Percentiles rank a stretch among this genome's conserved stretches.
These are phyloP conservation scores for Cryptus viduatorius DNA, from an alignment of 2,888 invertebrate species.

Conservation along the genomic window DNA sequence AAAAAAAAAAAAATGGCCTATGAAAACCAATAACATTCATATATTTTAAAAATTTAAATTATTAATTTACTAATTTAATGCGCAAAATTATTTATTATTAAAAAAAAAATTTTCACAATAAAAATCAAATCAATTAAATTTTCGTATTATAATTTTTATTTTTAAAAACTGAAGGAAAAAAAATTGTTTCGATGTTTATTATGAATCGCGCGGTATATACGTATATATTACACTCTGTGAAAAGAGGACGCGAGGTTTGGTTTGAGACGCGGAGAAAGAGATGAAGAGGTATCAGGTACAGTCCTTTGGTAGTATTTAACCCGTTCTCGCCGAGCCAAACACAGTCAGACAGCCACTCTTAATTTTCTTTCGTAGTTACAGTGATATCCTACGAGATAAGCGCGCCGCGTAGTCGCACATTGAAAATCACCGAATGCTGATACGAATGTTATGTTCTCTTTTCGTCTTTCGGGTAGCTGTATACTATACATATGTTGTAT, in stretches of 20 bases:
- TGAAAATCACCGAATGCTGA: conserved; percentile 18
- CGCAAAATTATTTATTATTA: too few relatives aligned
- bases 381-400: neutral
- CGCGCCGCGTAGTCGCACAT: neutral
- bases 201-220: neutral
- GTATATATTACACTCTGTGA: neutral
- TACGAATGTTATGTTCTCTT: neutral
- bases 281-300: neutral
- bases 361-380: conserved; percentile 8
- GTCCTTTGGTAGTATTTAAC: conserved; percentile 42
- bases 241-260: neutral
- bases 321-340: conserved; percentile 9
- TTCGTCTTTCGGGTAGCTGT: too few relatives aligned
- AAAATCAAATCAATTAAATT: too few relatives aligned
- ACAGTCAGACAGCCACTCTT: conserved; percentile 20
- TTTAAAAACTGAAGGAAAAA: too few relatives aligned
- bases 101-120: too few relatives aligned
- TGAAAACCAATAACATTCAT: too few relatives aligned
- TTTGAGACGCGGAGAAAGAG: conserved; percentile 5
- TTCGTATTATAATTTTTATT: too few relatives aligned
- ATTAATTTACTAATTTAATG: too few relatives aligned
- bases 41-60: too few relatives aligned
- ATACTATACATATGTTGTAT: too few relatives aligned
- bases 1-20: too few relatives aligned
- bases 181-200: too few relatives aligned